Conservation (phyloP, 2,888 invertebrate species). For the Nephrotoma appendiculata region DNA sequence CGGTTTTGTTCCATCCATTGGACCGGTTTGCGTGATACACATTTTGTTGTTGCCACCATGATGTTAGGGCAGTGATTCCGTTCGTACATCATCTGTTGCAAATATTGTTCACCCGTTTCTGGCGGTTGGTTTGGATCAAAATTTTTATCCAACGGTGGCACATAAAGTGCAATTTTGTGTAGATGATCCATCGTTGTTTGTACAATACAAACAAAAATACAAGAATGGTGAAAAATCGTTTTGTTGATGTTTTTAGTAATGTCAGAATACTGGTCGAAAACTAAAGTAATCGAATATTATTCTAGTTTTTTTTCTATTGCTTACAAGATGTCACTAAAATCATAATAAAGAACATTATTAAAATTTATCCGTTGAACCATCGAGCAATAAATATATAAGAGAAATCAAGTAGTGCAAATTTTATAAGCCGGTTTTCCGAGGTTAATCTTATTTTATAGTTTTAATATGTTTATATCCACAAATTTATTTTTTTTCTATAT, state of each 20-base stretch:
- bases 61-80: constrained; percentile 26
- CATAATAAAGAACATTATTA: not conserved
- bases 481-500: no score
- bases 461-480: no score
- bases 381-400: no score
- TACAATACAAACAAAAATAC: not conserved
- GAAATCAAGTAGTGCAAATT: no score
- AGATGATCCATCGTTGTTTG: constrained; percentile 20
- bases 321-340: not conserved
- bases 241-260: not conserved
- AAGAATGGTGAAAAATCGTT: not conserved
- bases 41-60: constrained; percentile 13
- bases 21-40: not conserved
- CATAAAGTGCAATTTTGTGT: constrained; percentile 26
- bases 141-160: constrained; percentile 21
- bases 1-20: not conserved
- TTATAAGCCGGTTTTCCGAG: no score
- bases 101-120: constrained; percentile 25
- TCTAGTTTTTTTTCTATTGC: not conserved
- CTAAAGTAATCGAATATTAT: not conserved
- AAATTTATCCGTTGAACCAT: not conserved
- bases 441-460: no score
- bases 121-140: constrained; percentile 26
- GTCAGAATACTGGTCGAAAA: not conserved
- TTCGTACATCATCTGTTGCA: constrained; percentile 28